Base-by-base conservation (phyloP, 2,888 invertebrate genomes). In the Anticlea derivata region DNA sequence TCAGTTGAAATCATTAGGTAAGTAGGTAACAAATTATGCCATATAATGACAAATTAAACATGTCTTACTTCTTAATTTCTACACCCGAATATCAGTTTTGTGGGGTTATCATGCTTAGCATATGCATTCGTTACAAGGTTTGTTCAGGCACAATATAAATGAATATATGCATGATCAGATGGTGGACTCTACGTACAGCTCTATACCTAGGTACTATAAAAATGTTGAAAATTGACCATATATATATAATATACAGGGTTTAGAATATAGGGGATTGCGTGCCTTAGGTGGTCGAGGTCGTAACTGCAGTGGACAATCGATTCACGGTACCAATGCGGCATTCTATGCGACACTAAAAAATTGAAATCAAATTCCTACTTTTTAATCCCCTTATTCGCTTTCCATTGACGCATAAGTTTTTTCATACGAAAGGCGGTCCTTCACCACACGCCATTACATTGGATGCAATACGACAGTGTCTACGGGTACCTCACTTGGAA, bases 281-380 rank as follows among this genome's bases (percentile, higher is more conserved):
- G 86, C 80, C 74, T 68, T 71, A 74, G 80, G 84, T 85, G 83
- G 86, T 78, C 86, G 86, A 83, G 82, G 84, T 73, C 80, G 70
- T 76, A 77, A 80, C 85, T 80, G 85, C 85, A 85, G 78, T 79
- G 83, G 82, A 80, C 85, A 86, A 86, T 88, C 85, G 86, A 88
- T 87, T 86, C 85, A 76, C 65, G 64, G 81, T 82, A 86, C 82
- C 77, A 80, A 86, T 83, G 83, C 83, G 81, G 83, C 78, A 80
- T 77, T 75, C 73, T 79, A 80, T 85, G 83, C 83, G 83, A 83
- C 84, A 79, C 74, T 74, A 74, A 74, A 73, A n/a, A 78, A 78
- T 79, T 75, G 69, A 75, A 73, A 78, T 75, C 75, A 73, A 76
- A 73, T 68, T 69, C 59, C 63, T 73, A 73, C 70, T 67, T 70